These are phyloP conservation scores for Orthonychiurus folsomi DNA, from an alignment of 2,888 invertebrate species.

Conservation along the genomic window DNA sequence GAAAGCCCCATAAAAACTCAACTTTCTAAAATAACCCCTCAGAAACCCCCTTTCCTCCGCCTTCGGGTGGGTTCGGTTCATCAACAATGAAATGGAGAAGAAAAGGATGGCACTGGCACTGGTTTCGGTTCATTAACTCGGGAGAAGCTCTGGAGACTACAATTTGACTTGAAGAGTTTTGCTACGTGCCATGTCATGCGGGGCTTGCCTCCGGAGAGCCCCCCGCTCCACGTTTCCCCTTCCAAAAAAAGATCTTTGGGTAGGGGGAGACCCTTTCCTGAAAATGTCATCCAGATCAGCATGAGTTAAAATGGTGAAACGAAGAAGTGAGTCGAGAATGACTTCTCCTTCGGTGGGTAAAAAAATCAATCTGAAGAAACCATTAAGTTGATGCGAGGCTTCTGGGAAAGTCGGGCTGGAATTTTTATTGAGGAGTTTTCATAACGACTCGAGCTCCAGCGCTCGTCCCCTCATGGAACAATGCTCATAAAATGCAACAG, in stretches of 20 bases:
- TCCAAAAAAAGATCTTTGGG: neutral
- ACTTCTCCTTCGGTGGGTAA: constrained; percentile 21
- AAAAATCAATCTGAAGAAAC: constrained; percentile 40
- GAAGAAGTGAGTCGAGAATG: constrained; percentile 26
- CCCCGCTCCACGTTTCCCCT: neutral
- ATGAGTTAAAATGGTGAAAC: constrained; percentile 3
- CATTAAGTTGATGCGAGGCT: constrained; percentile 38
- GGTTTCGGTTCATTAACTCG: constrained; percentile 30
- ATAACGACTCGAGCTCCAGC: constrained; percentile 28
- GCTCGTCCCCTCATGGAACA: neutral
- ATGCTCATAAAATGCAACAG: constrained; percentile 27
- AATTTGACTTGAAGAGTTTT: neutral
- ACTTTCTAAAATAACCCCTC: too few species aligned
- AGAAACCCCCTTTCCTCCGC: neutral
- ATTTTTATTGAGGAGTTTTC: constrained; percentile 39
- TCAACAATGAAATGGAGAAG: constrained; percentile 25
- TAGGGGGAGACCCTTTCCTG: neutral
- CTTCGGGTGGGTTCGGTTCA: constrained; percentile 15
- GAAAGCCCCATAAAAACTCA: too few species aligned
- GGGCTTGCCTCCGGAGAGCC: too few species aligned
- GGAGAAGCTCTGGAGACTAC: neutral
- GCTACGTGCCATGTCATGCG: neutral
- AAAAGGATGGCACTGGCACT: constrained; percentile 17
- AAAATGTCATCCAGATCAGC: neutral
- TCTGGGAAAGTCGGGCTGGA: constrained; percentile 20